Conservation (phyloP, 2,113 vertebrate genomes). For the Hippocampus zosterae region DNA sequence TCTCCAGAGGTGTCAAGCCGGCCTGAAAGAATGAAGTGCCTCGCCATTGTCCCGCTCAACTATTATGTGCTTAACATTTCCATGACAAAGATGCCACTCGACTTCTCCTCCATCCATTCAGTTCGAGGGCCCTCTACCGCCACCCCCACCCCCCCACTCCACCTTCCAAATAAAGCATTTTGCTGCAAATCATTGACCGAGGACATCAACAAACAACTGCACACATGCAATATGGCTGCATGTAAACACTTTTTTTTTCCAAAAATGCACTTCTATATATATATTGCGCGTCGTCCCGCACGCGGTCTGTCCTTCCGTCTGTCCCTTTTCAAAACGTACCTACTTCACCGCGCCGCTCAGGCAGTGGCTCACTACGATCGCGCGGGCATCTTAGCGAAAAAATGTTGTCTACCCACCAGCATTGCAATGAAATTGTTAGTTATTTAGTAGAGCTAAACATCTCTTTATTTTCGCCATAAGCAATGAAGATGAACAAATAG, state of each 20-base stretch:
- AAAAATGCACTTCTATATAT: no score
- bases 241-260: neutral
- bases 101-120: conserved; percentile 98
- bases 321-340: no score
- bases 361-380: no score
- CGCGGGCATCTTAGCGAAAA: no score
- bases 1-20: conserved; percentile 95
- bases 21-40: conserved; percentile 99
- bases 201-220: neutral
- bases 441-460: no score
- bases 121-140: conserved; percentile 86
- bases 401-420: no score
- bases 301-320: no score
- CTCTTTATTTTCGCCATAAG: no score
- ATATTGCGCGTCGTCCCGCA: no score
- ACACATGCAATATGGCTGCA: neutral
- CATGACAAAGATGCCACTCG: conserved; percentile 99
- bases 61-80: conserved; percentile 99
- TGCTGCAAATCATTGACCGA: conserved; percentile 94
- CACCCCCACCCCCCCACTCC: conserved; percentile 69
- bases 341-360: no score
- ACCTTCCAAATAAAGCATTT: conserved; percentile 92
- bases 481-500: no score
- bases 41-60: conserved; percentile 90
- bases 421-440: no score